Base-by-base conservation (phyloP, 1,140 invertebrate species). In the Rhagoletis zephyria region DNA sequence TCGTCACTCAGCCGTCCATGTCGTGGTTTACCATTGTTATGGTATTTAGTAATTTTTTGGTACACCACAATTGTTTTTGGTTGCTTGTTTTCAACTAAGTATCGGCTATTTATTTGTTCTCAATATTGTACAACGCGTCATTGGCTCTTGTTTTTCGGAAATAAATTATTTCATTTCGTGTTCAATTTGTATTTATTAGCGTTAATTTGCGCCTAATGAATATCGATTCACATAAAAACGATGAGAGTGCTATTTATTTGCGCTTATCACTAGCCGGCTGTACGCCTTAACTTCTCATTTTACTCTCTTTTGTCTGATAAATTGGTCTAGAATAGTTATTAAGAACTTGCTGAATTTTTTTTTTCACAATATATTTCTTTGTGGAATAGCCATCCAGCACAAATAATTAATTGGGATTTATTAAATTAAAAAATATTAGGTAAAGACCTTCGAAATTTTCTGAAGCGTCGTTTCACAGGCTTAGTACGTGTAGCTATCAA, bases 121-220 rank as follows among this genome's bases (percentile, higher is more conserved):
- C 51, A 7, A 3, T 10, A 56, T 10, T 74, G 42, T 48, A 42
- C 12, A 14, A 4, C 12, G 67, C 12, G 3, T 0, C 14, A 48
- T 1, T 45, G 16, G 40, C 42, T 4, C 65, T 67, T 12, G 65
- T 67, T 42, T 7, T 14, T 42, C 65, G 19, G 30, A 74, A 74
- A 74, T 74, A 74, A 74, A 81, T 81, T 81, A 81, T 81, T 19
- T 81, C 67, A 74, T 16, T 74, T n/a, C 40, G 67, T 48, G 5
- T 45, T 74, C 45, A 56, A 81, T 81, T 81, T 81, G 74, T 81
- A 81, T 81, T 81, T 56, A 56, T 81, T 81, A 51, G 51, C 48
- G 7, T 16, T 59, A 81, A 81, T 81, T 81, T 81, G 74, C 5
- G 45, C 74, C 19, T 81, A 81, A 81, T 81, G 74, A 51, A 56